Percentiles rank a stretch among this genome's conserved stretches.
phyloP scores from a whole-genome alignment of 2,113 vertebrate genomes.

The Hyperoodon ampullatus region DNA sequence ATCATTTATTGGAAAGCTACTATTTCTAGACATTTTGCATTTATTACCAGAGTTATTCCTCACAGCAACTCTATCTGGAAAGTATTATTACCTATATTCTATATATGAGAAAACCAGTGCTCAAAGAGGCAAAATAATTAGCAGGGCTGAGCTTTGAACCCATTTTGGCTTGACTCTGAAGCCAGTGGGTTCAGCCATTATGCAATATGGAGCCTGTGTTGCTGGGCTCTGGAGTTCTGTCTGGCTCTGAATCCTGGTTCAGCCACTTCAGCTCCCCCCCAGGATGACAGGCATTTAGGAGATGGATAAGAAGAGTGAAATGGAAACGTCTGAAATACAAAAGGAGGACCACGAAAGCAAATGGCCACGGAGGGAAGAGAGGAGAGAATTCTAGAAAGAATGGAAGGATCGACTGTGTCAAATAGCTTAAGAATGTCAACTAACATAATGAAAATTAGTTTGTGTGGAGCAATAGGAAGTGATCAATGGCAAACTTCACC shows the following conservation, averaged over 20 bases:
- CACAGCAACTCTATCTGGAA: neutral
- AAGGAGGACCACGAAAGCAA: neutral
- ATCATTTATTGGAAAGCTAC: neutral
- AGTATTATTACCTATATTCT: neutral
- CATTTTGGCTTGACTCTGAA: neutral
- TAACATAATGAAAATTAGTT: neutral
- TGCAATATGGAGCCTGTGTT: accelerated
- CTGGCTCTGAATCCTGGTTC: neutral
- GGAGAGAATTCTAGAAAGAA: neutral
- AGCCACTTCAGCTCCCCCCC: neutral
- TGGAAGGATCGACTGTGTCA: neutral
- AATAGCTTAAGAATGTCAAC: no score
- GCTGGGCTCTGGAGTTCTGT: neutral
- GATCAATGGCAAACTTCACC: neutral
- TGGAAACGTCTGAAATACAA: neutral
- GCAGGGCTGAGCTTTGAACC: neutral
- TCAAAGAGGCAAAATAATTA: neutral
- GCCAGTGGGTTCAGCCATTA: neutral
- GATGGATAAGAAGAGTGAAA: neutral
- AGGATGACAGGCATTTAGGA: neutral
- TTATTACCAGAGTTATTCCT: neutral
- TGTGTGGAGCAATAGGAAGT: neutral
- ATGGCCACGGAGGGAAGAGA: neutral
- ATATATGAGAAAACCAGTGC: neutral
- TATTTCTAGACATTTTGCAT: neutral